Base-by-base conservation (phyloP, 92 coral and sea anemone species). In the Isaurus tuberculatus region DNA sequence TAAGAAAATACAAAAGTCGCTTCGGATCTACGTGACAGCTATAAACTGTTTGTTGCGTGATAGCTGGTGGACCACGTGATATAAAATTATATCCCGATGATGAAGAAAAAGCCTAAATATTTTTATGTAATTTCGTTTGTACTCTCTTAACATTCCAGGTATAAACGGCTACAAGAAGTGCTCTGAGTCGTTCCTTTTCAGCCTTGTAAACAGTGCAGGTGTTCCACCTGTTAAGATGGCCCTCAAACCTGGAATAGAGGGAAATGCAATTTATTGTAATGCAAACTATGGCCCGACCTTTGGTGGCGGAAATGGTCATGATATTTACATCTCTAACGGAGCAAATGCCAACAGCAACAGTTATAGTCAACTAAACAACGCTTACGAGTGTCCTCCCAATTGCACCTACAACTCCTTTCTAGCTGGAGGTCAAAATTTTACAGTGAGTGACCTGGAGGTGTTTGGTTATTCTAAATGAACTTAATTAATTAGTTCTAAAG, bases 181-280 rank as follows among this genome's bases (percentile, higher is more conserved):
- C 43, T 29, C 87, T 19, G 46, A 74, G 1, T 83, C 95, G 0
- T 92, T 92, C 83, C 64, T 92, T 79, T 92, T 92, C 77, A 90
- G 93, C 70, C 82, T 92, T 34, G 88, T 86, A 17, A 92, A 92
- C 57, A 37, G 60, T 43, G 49, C 78, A 25, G 91, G 93, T 25
- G 80, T 70, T 4, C 32, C 73, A 4, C 90, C 89, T 15, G 70
- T 84, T 14, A 85, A 89, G 72, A 70, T 84, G 75, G 28, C 75
- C 61, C 84, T 90, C 10, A 74, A 23, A 2, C 49, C 68, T 26
- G 75, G 33, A 31, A 29, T 23, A 57, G 79, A 68, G 33, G 63
- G 28, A 4, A 74, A 86, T 22, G 96, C 86, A 42, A 90, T 92
- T 30, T 60, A 60, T 34, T 80, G 93, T 72, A 6, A 79, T 49